Conservation (phyloP, 2,113 vertebrate genomes). For the Dipodomys stephensi region DNA sequence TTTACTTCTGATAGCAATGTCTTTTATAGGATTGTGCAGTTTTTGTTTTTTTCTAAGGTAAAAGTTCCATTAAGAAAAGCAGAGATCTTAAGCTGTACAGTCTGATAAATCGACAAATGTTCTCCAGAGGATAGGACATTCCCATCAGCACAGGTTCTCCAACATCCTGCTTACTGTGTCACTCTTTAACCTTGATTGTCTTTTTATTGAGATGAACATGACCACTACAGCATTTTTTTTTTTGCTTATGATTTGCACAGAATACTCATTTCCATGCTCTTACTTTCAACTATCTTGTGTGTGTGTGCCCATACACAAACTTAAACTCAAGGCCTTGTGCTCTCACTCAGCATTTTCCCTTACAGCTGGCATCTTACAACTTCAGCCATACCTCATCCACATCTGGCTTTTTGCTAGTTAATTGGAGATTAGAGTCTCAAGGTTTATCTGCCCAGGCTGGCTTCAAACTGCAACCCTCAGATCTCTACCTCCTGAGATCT, state of each 20-base stretch:
- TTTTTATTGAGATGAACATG: not conserved
- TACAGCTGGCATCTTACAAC: no score
- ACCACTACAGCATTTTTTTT: not conserved
- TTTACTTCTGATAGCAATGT: not conserved
- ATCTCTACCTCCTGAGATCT: no score
- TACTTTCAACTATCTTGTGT: not conserved
- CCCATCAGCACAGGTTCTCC: not conserved
- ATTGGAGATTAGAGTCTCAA: no score
- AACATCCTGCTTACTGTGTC: accelerated
- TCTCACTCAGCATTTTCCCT: no score
- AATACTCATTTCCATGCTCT: not conserved
- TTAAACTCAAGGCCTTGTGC: no score
- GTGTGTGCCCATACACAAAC: no score
- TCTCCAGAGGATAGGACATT: not conserved
- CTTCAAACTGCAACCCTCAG: no score
- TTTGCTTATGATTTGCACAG: not conserved
- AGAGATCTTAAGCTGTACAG: not conserved
- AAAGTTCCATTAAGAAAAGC: conserved; percentile 13
- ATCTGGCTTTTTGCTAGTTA: no score
- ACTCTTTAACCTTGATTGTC: not conserved
- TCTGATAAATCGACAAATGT: not conserved
- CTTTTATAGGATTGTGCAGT: not conserved
- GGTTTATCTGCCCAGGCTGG: no score
- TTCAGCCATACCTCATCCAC: no score
- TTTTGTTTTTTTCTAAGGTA: not conserved